Evolutionary conservation across 2,797 vertebrate genomes (phyloP).

Genomic region (Sparus aurata): DNA sequence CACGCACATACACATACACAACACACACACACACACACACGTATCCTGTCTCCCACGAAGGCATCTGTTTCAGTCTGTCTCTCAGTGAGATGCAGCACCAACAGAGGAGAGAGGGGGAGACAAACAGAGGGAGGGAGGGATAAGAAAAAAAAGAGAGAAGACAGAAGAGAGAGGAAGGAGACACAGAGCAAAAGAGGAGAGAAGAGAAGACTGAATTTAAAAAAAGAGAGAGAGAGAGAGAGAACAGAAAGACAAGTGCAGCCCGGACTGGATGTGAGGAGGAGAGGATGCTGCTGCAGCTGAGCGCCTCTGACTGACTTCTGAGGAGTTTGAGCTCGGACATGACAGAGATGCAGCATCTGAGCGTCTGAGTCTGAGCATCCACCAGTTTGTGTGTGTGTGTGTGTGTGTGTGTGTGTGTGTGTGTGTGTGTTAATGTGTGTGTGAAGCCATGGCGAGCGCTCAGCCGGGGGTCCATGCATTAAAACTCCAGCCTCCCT

Average conservation of each 20-base stretch:
- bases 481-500: conserved; percentile 95
- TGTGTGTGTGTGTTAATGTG: conserved; percentile 50
- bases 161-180: conserved; percentile 48
- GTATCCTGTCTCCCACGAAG: conserved; percentile 81
- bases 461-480: conserved; percentile 98
- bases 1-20: conserved; percentile 33
- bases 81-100: conserved; percentile 80
- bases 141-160: conserved; percentile 39
- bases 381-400: conserved; percentile 42
- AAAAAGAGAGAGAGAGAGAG: conserved; percentile 3
- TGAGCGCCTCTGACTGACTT: conserved; percentile 63
- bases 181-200: conserved; percentile 33
- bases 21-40: conserved; percentile 47
- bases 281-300: conserved; percentile 59
- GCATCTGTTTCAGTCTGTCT: conserved; percentile 83
- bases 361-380: conserved; percentile 51
- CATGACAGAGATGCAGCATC: conserved; percentile 59
- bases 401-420: conserved; percentile 30
- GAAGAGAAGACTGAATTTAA: conserved; percentile 49
- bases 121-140: conserved; percentile 67
- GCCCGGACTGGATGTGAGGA: conserved; percentile 15
- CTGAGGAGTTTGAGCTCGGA: conserved; percentile 70
- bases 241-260: conserved; percentile 37
- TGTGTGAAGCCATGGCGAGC: conserved; percentile 90
- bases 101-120: conserved; percentile 67